These are phyloP conservation scores for Pampus argenteus DNA, from an alignment of 2,797 vertebrate genomes.

Conservation along the genomic window DNA sequence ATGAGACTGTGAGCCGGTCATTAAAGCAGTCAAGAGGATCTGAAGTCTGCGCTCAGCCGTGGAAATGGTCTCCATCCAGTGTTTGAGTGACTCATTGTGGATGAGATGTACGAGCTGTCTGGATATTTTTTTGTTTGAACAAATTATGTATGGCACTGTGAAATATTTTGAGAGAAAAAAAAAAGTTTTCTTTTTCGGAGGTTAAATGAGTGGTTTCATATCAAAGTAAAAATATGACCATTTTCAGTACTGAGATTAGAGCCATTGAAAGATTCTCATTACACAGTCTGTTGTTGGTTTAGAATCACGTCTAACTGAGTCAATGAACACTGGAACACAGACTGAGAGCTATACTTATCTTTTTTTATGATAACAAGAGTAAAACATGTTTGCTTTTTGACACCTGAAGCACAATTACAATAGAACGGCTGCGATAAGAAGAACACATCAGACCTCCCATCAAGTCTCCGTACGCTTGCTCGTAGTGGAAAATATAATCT, in stretches of 20 bases:
- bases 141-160: conserved; percentile 1
- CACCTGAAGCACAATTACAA: not conserved
- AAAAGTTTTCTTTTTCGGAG: not conserved
- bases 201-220: conserved; percentile 26
- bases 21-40: conserved; percentile 16
- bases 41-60: conserved; percentile 15
- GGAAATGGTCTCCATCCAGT: conserved; percentile 42
- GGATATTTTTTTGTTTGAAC: conserved; percentile 22
- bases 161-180: not conserved
- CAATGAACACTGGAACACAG: conserved; percentile 5
- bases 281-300: conserved; percentile 10
- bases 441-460: not conserved
- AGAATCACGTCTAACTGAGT: no score
- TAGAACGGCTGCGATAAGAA: not conserved
- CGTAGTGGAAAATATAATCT: no score
- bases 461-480: no score
- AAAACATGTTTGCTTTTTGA: conserved; percentile 11
- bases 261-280: conserved; percentile 23
- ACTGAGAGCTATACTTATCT: not conserved
- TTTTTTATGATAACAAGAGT: conserved; percentile 1
- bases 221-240: conserved; percentile 35
- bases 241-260: conserved; percentile 33
- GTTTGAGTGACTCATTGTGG: conserved; percentile 26
- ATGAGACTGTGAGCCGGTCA: conserved; percentile 12
- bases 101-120: not conserved